phyloP scores from a whole-genome alignment of 1,140 invertebrate species.

The Nylanderia fulva region DNA sequence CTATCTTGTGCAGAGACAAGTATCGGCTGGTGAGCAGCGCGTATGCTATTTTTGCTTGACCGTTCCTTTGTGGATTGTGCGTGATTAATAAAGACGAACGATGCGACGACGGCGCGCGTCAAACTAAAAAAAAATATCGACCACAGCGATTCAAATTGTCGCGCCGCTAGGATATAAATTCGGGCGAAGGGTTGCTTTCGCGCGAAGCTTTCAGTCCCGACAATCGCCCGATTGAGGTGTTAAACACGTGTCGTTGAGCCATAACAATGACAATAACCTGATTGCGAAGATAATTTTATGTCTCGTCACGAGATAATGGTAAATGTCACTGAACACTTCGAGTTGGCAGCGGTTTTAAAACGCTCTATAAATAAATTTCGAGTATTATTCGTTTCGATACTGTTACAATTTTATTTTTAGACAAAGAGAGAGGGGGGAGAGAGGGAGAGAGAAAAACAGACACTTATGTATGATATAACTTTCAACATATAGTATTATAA shows the following conservation, averaged over 20 bases:
- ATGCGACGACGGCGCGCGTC: slow-evolving; percentile 12
- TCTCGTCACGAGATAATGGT: slow-evolving; percentile 23
- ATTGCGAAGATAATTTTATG: slow-evolving; percentile 40
- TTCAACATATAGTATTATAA: not conserved
- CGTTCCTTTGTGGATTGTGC: slow-evolving; percentile 28
- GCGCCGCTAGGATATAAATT: not conserved
- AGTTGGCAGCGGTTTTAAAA: not conserved
- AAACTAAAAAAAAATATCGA: slow-evolving; percentile 41
- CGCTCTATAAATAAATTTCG: not conserved
- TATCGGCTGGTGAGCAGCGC: slow-evolving; percentile 2
- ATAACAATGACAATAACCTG: not conserved
- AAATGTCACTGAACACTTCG: slow-evolving; percentile 13
- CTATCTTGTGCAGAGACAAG: not conserved
- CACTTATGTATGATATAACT: not conserved
- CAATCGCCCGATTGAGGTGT: not conserved
- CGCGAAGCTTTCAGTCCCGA: slow-evolving; percentile 15
- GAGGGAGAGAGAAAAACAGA: not conserved
- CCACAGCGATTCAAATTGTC: slow-evolving; percentile 4
- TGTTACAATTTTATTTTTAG: not conserved
- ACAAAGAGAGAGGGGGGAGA: not conserved
- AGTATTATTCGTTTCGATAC: not conserved
- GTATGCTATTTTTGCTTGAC: slow-evolving; percentile 51
- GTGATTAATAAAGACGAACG: slow-evolving; percentile 38
- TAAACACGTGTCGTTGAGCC: not conserved
- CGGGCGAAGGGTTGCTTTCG: not conserved